Base-by-base conservation (phyloP, 1,140 invertebrate species). In the Olivierus martensii region DNA sequence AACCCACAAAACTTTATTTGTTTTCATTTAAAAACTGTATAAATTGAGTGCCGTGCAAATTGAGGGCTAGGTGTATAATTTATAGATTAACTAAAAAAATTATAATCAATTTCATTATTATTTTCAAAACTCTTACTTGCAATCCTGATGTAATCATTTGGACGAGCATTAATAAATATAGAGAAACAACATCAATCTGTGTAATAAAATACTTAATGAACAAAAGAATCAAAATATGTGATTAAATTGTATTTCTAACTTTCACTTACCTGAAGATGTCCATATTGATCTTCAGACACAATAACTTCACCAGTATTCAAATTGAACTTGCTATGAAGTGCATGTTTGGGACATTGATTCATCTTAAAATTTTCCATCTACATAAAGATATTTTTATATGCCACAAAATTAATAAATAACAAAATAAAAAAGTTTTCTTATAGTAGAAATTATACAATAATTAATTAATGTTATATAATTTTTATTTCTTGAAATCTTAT, bases 61-160 rank as follows among this genome's bases (percentile, higher is more conserved):
- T n/a, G n/a, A n/a, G n/a, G n/a, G n/a, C n/a, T n/a, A n/a, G n/a
- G n/a, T n/a, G n/a, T n/a, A n/a, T n/a, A n/a, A n/a, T n/a, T n/a
- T n/a, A n/a, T n/a, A n/a, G n/a, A n/a, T n/a, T n/a, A n/a, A n/a
- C n/a, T n/a, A n/a, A n/a, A n/a, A n/a, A n/a, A n/a, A n/a, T n/a
- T n/a, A 28, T 28, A 28, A 28, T 6, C 28, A 28, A 28, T 28
- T 28, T 6, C 4, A 28, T 28, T 28, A 28, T 28, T 6, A 28
- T 28, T 28, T 28, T 9, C 11, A 46, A 51, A 18, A 46, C n/a
- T 34, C 15, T 44, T 53, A 58, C 56, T 64, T 78, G 69, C 18
- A 75, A 14, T 79, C 78, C 93, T 19, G 92, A 95, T 21, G 84
- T 82, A 45, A 95, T 98, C 93, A 99, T 97, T 78, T 99, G 92